A percentile compares a stretch with the other conserved stretches of the same genome.
These are phyloP conservation scores for Gibbula magus DNA, from an alignment of 2,888 invertebrate genomes.

Conservation along the genomic window DNA sequence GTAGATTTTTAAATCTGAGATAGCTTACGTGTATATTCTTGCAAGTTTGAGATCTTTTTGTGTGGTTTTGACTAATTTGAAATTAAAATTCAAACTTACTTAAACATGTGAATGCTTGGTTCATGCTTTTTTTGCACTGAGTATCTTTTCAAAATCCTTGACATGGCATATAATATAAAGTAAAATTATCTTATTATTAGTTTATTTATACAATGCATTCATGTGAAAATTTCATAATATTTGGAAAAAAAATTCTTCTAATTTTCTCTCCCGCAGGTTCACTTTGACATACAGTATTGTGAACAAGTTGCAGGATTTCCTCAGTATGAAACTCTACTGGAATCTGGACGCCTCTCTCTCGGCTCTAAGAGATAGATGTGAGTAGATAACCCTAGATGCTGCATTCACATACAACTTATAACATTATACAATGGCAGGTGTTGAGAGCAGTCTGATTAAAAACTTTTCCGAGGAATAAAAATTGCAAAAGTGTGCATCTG, in stretches of 20 bases:
- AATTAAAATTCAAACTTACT: too few species aligned
- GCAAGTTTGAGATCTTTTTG: too few species aligned
- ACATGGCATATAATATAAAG: neutral
- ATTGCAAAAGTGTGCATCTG: too few species aligned
- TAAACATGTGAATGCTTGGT: neutral
- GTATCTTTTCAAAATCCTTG: neutral
- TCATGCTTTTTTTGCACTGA: neutral
- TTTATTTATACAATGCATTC: too few species aligned
- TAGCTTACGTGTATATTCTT: too few species aligned
- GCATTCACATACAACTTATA: too few species aligned
- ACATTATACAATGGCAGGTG: too few species aligned
- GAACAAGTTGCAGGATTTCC: conserved; percentile 64
- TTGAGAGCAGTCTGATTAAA: too few species aligned
- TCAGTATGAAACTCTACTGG: conserved; percentile 61
- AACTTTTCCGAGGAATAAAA: too few species aligned
- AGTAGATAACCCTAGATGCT: neutral
- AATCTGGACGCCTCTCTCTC: conserved; percentile 48
- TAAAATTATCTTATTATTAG: neutral
- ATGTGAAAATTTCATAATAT: neutral
- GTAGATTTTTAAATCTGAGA: too few species aligned
- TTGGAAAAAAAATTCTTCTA: too few species aligned
- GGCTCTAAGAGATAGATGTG: conserved; percentile 32
- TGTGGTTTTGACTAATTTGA: too few species aligned
- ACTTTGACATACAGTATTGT: conserved; percentile 58
- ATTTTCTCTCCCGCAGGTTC: conserved; percentile 47